Conservation (phyloP, 2,888 invertebrate genomes). For the Clusia tigrina region DNA sequence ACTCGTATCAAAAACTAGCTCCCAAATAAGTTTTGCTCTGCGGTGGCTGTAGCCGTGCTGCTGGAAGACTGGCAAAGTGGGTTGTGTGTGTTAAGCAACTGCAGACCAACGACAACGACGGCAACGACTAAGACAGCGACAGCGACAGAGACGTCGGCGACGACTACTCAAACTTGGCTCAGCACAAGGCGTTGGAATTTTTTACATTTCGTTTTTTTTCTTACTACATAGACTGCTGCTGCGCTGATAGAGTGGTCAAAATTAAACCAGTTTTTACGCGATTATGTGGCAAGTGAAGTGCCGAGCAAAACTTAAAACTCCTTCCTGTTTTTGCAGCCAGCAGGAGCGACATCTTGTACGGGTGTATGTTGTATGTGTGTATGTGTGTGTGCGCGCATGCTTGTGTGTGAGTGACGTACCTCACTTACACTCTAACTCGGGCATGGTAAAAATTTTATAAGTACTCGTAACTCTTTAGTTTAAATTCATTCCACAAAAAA, state of each 20-base stretch:
- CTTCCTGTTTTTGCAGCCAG: background rate
- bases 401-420: too few relatives aligned
- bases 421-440: too few relatives aligned
- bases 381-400: too few relatives aligned
- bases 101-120: too few relatives aligned
- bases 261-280: constrained; percentile 2
- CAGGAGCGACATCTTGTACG: too few relatives aligned
- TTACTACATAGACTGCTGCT: background rate
- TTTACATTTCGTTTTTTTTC: background rate
- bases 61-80: background rate
- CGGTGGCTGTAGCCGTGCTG: background rate
- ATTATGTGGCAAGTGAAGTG: constrained; percentile 8
- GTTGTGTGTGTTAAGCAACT: constrained; percentile 3
- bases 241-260: background rate
- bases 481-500: too few relatives aligned
- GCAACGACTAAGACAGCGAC: too few relatives aligned
- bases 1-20: background rate
- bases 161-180: background rate
- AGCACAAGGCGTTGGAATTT: background rate
- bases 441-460: too few relatives aligned
- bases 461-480: too few relatives aligned
- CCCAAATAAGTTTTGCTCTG: background rate
- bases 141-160: too few relatives aligned
- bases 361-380: too few relatives aligned
- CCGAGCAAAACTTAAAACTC: background rate